Evolutionary conservation across 2,797 vertebrate genomes (phyloP).

Genomic region (Typhlichthys subterraneus): DNA sequence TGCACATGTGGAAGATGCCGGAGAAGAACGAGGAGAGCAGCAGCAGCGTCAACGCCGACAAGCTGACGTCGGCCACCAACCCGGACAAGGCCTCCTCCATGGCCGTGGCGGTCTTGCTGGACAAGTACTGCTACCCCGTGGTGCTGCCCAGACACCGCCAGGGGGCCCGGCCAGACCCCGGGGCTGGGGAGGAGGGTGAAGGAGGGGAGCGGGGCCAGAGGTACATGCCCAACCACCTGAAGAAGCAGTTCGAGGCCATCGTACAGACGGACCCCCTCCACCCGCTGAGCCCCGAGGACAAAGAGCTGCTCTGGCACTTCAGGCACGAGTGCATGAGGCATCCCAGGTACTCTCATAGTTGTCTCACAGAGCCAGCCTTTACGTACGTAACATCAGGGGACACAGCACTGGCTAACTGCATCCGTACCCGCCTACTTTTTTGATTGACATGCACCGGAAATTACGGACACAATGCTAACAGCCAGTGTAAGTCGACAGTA

Average conservation of each 20-base stretch:
- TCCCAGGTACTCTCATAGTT: conserved; percentile 72
- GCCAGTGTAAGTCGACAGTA: no score
- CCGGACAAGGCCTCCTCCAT: conserved; percentile 93
- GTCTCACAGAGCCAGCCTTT: no score
- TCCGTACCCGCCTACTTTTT: no score
- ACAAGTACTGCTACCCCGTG: conserved; percentile 95
- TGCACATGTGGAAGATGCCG: conserved; percentile 98
- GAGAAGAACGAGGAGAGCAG: conserved; percentile 94
- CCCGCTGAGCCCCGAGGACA: conserved; percentile 94
- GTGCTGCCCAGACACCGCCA: conserved; percentile 91
- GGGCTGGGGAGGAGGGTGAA: conserved; percentile 68
- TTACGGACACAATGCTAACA: no score
- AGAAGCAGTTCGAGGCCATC: conserved; percentile 93
- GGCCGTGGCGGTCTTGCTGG: conserved; percentile 91
- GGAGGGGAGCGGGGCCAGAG: conserved; percentile 84
- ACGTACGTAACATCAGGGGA: no score
- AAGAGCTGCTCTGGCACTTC: conserved; percentile 98
- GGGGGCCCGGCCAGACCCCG: conserved; percentile 55
- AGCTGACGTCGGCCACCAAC: conserved; percentile 96
- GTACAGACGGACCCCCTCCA: conserved; percentile 92
- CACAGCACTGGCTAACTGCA: no score
- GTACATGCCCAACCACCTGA: conserved; percentile 97
- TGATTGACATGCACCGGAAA: no score
- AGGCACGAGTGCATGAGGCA: conserved; percentile 91
- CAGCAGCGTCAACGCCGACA: conserved; percentile 95